Evolutionary conservation across 1,140 invertebrate species (phyloP), one percentile per base, ranked within the genome.

Genomic region (Drosophila hydei): DNA sequence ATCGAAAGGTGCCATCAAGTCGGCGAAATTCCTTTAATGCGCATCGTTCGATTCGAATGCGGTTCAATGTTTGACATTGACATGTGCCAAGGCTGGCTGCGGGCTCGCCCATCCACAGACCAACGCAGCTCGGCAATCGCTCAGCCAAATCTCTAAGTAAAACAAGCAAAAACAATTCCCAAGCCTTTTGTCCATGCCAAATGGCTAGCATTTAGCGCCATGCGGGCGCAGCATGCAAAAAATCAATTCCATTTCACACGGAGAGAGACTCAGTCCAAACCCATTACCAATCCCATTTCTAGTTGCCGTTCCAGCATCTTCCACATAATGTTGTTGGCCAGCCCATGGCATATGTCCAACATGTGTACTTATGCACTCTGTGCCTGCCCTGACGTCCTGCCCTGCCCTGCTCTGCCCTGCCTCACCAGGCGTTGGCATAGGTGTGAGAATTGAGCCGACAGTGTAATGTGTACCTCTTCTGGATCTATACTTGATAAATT

Each of bases 21-120:
- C 84, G 79, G 72, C 40, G 47, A 78, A 83, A 89, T 88, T 81
- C 78, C 83, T 83, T 74, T 71, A 76, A 79, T 79, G 75, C 84
- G 78, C 72, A 62, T 64, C 56, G 38, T 36, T 14, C 38, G 21
- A 9, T 25, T 25, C 23, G 47, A 50, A 14, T 50, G 47, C 47
- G 59, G 80, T 80, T 85, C 77, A 85, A 85, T 62, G 79, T 16
- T 85, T 79, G 78, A 73, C 78, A 83, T 83, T 83, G 83, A 88
- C 83, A 79, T 77, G 75, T 76, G 71, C 72, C 81, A 84, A 84
- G 68, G 79, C 58, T 80, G 55, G n/a, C 21, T 59, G 45, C 40
- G 21, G 19, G 50, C 16, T 33, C n/a, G 19, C 18, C 25, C 16
- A 12, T 19, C 0, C 6, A 36, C n/a, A 2, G 47, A n/a, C 18